Evolutionary conservation across 1,140 invertebrate species (phyloP).

Genomic region (Doryteuthis pealeii): DNA sequence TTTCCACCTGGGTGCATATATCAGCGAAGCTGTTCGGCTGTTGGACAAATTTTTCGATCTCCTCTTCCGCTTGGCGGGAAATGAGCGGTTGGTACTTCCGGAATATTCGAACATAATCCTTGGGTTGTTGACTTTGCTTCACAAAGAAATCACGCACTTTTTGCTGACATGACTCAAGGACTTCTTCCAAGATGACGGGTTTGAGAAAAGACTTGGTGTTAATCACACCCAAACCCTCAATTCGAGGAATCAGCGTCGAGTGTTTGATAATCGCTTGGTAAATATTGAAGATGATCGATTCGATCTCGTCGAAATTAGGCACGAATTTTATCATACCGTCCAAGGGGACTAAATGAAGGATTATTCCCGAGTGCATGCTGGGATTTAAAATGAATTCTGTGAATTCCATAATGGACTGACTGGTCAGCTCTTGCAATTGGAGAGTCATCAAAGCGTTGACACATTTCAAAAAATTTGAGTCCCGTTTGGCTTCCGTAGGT

Average conservation of each 20-base stretch:
- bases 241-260: slow-evolving; percentile 70
- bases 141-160: neutral
- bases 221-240: slow-evolving; percentile 69
- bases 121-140: neutral
- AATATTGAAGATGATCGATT: slow-evolving; percentile 70
- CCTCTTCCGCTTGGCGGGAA: slow-evolving; percentile 61
- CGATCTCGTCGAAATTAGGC: slow-evolving; percentile 76
- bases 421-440: slow-evolving; percentile 76
- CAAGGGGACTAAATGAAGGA: slow-evolving; percentile 71
- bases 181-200: neutral
- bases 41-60: slow-evolving; percentile 72
- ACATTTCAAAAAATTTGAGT: slow-evolving; percentile 77
- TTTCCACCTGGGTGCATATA: slow-evolving; percentile 54
- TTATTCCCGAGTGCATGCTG: slow-evolving; percentile 71
- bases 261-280: slow-evolving; percentile 74
- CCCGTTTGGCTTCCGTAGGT: slow-evolving; percentile 69
- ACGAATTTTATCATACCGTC: slow-evolving; percentile 75
- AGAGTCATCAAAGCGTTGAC: slow-evolving; percentile 84
- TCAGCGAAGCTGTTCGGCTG: slow-evolving; percentile 60
- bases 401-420: slow-evolving; percentile 79
- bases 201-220: neutral
- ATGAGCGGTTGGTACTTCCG: neutral
- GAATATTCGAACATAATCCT: neutral
- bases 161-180: neutral
- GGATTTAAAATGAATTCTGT: slow-evolving; percentile 68